These are phyloP conservation scores for Hoplodrina blanda DNA, from an alignment of 2,888 invertebrate genomes.

Conservation along the genomic window DNA sequence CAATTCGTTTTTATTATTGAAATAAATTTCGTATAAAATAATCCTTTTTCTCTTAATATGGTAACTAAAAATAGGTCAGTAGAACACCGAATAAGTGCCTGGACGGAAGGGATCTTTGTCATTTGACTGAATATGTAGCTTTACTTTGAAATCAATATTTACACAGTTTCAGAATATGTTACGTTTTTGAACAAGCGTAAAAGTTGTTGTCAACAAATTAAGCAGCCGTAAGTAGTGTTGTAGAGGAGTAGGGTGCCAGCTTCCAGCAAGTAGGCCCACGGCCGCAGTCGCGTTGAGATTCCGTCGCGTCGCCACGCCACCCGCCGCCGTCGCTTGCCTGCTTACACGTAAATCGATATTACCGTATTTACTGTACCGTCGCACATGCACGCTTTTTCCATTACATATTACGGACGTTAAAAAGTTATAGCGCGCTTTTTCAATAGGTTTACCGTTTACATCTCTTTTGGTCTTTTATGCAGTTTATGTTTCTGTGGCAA, in stretches of 20 bases:
- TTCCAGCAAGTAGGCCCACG: slow-evolving; percentile 73
- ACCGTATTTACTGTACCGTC: slow-evolving; percentile 68
- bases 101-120: slow-evolving; percentile 32
- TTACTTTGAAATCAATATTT: slow-evolving; percentile 25
- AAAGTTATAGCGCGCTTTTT: slow-evolving; percentile 67
- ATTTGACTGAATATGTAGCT: slow-evolving; percentile 20
- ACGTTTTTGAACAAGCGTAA: slow-evolving; percentile 32
- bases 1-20: too few species aligned
- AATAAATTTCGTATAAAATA: too few species aligned
- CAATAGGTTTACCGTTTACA: slow-evolving; percentile 55
- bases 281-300: slow-evolving; percentile 83
- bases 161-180: slow-evolving; percentile 7
- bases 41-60: slow-evolving; percentile 8
- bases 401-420: slow-evolving; percentile 72
- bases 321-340: slow-evolving; percentile 67
- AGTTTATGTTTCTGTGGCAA: slow-evolving; percentile 60
- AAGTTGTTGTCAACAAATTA: slow-evolving; percentile 54
- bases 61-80: slow-evolving; percentile 74
- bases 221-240: slow-evolving; percentile 33
- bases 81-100: slow-evolving; percentile 57
- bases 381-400: slow-evolving; percentile 71
- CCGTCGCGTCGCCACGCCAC: slow-evolving; percentile 82
- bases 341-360: slow-evolving; percentile 80
- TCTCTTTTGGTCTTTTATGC: slow-evolving; percentile 38
- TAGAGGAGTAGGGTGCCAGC: slow-evolving; percentile 63